phyloP scores from a whole-genome alignment of 2,888 invertebrate genomes.

The Lypha dubia region DNA sequence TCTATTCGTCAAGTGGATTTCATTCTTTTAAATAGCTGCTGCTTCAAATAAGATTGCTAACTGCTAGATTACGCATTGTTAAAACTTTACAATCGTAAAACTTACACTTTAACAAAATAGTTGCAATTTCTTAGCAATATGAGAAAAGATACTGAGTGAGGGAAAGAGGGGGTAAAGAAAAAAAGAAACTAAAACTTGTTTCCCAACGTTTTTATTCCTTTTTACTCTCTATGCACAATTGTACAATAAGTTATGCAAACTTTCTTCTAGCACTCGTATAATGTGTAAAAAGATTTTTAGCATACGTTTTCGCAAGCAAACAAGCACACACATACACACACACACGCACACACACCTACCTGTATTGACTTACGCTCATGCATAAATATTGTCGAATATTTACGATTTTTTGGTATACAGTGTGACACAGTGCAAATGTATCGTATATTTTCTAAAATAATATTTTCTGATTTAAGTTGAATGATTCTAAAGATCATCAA shows the following conservation, averaged over 20 bases:
- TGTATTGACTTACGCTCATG: neutral
- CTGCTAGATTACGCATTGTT: conserved; percentile 72
- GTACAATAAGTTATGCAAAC: conserved; percentile 71
- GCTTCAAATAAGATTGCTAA: conserved; percentile 59
- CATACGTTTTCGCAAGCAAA: conserved; percentile 42
- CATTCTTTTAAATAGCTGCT: conserved; percentile 37
- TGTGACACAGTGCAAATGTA: neutral
- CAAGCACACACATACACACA: no score
- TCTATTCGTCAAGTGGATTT: no score
- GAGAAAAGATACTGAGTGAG: no score
- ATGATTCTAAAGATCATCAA: no score
- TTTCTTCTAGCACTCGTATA: conserved; percentile 36
- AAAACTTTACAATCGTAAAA: conserved; percentile 72
- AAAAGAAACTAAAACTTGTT: conserved; percentile 6
- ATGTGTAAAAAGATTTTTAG: conserved; percentile 42
- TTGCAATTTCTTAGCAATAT: conserved; percentile 67
- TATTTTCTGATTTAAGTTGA: no score
- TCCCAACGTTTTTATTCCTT: conserved; percentile 54
- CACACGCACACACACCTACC: neutral
- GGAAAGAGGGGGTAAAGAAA: no score
- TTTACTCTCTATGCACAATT: conserved; percentile 61
- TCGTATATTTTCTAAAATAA: neutral
- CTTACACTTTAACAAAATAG: conserved; percentile 70
- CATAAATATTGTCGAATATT: conserved; percentile 9
- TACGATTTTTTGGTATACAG: neutral